Evolutionary conservation across 2,113 vertebrate species (phyloP), one percentile per base, ranked within the genome.

Genomic region (Cyanoderma ruficeps): DNA sequence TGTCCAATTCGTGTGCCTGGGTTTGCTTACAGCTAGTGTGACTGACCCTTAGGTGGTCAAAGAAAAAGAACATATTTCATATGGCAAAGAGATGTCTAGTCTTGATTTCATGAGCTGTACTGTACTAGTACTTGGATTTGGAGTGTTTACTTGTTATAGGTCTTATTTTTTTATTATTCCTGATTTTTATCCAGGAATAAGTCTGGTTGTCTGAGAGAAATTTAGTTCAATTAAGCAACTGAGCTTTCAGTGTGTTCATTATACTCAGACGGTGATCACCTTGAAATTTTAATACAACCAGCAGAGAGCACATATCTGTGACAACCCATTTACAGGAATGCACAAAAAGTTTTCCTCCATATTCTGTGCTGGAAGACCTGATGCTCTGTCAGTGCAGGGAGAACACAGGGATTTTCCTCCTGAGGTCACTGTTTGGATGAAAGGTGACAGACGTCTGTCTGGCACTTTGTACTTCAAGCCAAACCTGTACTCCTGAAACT

Each of bases 361-460:
- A 6, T 82, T 90, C 46, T 67, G 12, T 77, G 35, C 67, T 72
- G 59, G 37, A 77, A 77, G 37, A 46, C n/a, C 31, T 27, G 25
- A 30, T 6, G 20, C 8, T 1, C 52, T 37, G 28, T 23, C 14
- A 52, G n/a, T 3, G 3, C 37, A 9, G 61, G 79, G 8, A 37
- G 42, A 79, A 56, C 0, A 0, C 12, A 10, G 33, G 33, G 28
- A 33, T 69, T 65, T 88, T 18, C 10, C 57, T 11, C 5, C n/a
- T 44, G 18, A 6, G 4, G n/a, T 59, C 1, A 1, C 19, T n/a
- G 41, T 24, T 68, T 0, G 4, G 20, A 35, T 67, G 55, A 50
- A 53, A 87, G 37, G n/a, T 10, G n/a, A 89, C 41, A 64, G 50
- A 24, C 30, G 4, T 42, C 33, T 76, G 46, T 44, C 28, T 24